These are phyloP conservation scores for Epiblema foenella DNA, from an alignment of 2,888 invertebrate genomes.

Conservation along the genomic window DNA sequence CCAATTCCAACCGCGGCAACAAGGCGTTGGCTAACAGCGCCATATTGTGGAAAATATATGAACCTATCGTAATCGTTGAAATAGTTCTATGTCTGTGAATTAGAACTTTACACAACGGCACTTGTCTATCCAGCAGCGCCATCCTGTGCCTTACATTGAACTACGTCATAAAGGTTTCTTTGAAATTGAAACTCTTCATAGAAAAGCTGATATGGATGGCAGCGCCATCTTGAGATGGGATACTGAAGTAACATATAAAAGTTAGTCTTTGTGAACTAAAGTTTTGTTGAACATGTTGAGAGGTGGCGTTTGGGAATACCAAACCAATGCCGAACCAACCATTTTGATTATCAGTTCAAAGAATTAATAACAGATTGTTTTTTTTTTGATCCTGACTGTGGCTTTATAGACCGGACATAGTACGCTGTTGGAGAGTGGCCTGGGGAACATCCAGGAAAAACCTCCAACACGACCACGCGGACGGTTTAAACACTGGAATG, in stretches of 20 bases:
- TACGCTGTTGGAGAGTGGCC: no score
- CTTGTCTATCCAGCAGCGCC: background rate
- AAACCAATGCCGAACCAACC: background rate
- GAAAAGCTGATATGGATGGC: background rate
- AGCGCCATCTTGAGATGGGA: constrained; percentile 1
- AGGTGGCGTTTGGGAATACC: background rate
- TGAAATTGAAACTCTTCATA: background rate
- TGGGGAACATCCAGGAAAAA: no score
- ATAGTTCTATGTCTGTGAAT: background rate
- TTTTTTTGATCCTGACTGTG: no score
- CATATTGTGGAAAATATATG: background rate
- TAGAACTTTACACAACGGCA: background rate
- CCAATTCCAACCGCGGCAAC: no score
- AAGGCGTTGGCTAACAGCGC: background rate
- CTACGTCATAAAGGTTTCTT: background rate
- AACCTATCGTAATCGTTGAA: background rate
- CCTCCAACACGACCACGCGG: no score
- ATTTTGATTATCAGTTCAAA: background rate
- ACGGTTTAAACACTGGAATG: no score
- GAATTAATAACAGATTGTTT: background rate
- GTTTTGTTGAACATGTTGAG: background rate
- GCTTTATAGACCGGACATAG: no score
- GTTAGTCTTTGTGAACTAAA: background rate
- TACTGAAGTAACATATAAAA: background rate
- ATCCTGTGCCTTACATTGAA: background rate